A percentile compares a stretch with the other conserved stretches of the same genome.
These are phyloP conservation scores for Dunckerocampus dactyliophorus DNA, from an alignment of 2,113 vertebrate genomes.

Conservation along the genomic window DNA sequence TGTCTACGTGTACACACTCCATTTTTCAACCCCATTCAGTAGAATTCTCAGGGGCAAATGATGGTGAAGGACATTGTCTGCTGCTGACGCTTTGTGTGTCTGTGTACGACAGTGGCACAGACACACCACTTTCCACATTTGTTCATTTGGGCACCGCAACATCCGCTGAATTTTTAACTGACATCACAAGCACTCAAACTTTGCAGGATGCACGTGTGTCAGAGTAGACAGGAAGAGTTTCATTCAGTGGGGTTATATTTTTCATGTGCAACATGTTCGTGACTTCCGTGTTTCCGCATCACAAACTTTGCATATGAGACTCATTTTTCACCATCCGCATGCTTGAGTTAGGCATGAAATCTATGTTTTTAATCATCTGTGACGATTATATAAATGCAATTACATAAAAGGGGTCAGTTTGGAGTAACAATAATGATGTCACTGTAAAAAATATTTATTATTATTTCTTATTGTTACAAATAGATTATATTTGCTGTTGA, in stretches of 20 bases:
- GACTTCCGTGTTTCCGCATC: constrained; percentile 45
- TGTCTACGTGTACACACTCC: neutral
- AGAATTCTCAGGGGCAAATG: constrained; percentile 11
- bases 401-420: no score
- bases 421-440: neutral
- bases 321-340: constrained; percentile 5
- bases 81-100: constrained; percentile 4
- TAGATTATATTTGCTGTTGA: no score
- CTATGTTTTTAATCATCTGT: constrained; percentile 8
- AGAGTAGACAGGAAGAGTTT: constrained; percentile 4
- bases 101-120: constrained; percentile 1
- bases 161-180: constrained; percentile 28
- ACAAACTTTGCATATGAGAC: constrained; percentile 24
- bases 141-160: constrained; percentile 9
- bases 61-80: constrained; percentile 15
- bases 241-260: constrained; percentile 22
- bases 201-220: constrained; percentile 7
- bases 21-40: constrained; percentile 5
- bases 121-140: constrained; percentile 9
- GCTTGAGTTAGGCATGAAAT: constrained; percentile 14
- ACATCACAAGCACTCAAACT: constrained; percentile 5
- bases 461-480: no score
- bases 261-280: constrained; percentile 16
- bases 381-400: constrained; percentile 5
- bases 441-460: no score